Conservation (phyloP, 2,113 vertebrate genomes). For the Callospermophilus lateralis region DNA sequence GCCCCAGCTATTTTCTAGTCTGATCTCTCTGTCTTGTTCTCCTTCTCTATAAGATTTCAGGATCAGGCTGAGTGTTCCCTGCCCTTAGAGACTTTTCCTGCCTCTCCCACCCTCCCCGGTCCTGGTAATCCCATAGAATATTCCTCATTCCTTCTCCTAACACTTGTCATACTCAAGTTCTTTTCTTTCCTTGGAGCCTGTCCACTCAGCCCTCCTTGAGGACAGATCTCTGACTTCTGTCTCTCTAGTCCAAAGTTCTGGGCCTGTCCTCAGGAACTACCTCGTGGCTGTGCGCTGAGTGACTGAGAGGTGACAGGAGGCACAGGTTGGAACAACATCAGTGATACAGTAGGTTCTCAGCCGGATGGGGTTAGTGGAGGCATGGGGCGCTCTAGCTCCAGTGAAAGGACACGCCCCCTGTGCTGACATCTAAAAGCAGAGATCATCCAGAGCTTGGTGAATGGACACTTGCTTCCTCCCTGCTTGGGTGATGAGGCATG, state of each 20-base stretch:
- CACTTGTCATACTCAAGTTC: neutral
- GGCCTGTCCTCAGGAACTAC: neutral
- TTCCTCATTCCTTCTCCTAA: neutral
- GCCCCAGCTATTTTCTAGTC: neutral
- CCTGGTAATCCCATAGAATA: neutral
- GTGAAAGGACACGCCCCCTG: neutral
- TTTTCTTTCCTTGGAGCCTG: neutral
- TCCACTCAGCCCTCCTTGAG: neutral
- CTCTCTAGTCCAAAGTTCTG: neutral
- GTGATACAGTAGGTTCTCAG: neutral
- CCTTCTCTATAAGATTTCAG: neutral
- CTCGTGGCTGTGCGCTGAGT: neutral
- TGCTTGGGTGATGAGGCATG: fast-evolving
- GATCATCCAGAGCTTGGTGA: too few relatives aligned
- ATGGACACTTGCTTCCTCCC: neutral
- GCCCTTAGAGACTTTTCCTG: neutral
- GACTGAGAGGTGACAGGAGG: neutral
- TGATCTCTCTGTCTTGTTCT: too few relatives aligned
- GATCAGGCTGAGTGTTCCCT: neutral
- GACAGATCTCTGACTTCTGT: neutral
- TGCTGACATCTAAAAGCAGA: neutral
- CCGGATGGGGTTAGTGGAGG: fast-evolving
- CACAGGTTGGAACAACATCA: neutral
- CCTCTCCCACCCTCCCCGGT: neutral
- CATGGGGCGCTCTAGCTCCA: too few relatives aligned